phyloP scores from a whole-genome alignment of 2,797 vertebrate genomes.

The Silurus aristotelis region DNA sequence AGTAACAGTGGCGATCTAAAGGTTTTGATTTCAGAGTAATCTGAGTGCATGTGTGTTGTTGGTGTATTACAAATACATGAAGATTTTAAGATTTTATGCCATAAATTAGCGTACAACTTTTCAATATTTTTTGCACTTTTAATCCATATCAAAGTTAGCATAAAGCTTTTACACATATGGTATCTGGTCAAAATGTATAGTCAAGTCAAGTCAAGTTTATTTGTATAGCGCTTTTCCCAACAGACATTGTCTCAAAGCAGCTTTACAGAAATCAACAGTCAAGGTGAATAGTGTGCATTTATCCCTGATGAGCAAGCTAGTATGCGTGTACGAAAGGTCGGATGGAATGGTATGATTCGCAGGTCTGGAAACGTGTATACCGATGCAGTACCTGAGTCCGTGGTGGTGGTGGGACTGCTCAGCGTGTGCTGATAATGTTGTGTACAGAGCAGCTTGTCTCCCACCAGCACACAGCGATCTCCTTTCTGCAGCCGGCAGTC shows the following conservation, averaged over 20 bases:
- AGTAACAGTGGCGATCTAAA: not conserved
- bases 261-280: too few species aligned
- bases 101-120: not conserved
- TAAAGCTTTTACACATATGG: not conserved
- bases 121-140: not conserved
- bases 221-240: too few species aligned
- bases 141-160: not conserved
- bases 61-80: too few species aligned
- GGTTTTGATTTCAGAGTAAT: not conserved
- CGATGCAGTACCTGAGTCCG: conserved; percentile 81
- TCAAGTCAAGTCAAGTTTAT: too few species aligned
- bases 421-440: conserved; percentile 87
- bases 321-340: not conserved
- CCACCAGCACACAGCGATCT: conserved; percentile 90
- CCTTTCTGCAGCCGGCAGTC: conserved; percentile 90
- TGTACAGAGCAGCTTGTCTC: conserved; percentile 90
- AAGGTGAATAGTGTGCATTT: too few species aligned
- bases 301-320: too few species aligned
- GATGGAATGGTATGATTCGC: not conserved
- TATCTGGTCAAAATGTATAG: not conserved
- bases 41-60: not conserved
- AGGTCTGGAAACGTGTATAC: not conserved
- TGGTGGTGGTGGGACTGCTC: conserved; percentile 80
- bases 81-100: too few species aligned
- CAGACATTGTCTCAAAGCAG: too few species aligned